These are phyloP conservation scores for Automeris io DNA, from an alignment of 2,888 invertebrate species.

Conservation along the genomic window DNA sequence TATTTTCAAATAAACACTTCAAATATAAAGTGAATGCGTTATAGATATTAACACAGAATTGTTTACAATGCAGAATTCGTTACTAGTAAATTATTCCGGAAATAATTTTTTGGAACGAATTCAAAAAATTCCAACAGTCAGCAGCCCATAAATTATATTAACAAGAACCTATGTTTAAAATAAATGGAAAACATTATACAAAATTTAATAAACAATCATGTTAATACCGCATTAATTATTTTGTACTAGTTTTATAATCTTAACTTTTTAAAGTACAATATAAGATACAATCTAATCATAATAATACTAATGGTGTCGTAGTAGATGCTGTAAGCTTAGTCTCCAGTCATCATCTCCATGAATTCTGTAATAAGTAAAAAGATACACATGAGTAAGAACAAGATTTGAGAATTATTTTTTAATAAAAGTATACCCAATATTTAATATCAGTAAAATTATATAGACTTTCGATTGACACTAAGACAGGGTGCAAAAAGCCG, in stretches of 20 bases:
- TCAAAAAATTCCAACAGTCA: conserved; percentile 23
- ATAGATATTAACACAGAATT: conserved; percentile 63
- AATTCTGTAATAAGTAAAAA: conserved; percentile 81
- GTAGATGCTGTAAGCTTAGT: conserved; percentile 69
- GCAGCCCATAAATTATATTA: conserved; percentile 31
- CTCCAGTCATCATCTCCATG: conserved; percentile 97
- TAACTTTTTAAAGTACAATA: conserved; percentile 43
- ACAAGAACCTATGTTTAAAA: conserved; percentile 59
- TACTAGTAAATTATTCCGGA: conserved; percentile 60
- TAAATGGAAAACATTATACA: conserved; percentile 33
- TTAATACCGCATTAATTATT: conserved; percentile 64
- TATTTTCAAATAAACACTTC: conserved; percentile 13
- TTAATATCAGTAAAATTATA: too few relatives aligned
- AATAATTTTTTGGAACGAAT: conserved; percentile 62
- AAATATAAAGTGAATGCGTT: conserved; percentile 41
- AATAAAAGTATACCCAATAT: too few relatives aligned
- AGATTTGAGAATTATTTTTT: too few relatives aligned
- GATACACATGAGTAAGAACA: too few relatives aligned
- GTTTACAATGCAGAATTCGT: conserved; percentile 32
- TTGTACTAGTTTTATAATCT: conserved; percentile 64
- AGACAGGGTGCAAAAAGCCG: too few relatives aligned
- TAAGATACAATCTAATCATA: conserved; percentile 51
- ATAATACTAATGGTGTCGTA: conserved; percentile 42
- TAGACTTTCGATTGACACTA: too few relatives aligned
- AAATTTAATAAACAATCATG: conserved; percentile 41